Conservation (phyloP, 2,888 invertebrate species). For the Cephus nigrinus region DNA sequence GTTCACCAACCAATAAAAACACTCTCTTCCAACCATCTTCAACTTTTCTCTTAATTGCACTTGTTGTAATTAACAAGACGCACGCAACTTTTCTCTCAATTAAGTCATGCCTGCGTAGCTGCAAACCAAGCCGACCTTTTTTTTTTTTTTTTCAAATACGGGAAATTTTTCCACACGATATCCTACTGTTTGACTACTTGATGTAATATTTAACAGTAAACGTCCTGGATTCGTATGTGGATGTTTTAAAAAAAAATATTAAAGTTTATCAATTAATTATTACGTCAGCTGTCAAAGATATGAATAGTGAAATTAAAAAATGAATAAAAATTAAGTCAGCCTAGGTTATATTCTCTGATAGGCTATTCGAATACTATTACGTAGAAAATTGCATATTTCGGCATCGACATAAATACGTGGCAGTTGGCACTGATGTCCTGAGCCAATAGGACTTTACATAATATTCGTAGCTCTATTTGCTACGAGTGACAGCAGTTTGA, state of each 20-base stretch:
- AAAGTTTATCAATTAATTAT: not conserved
- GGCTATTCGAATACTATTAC: not conserved
- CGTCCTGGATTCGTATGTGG: not conserved
- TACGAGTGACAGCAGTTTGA: no score
- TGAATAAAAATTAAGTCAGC: not conserved
- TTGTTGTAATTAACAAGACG: not conserved
- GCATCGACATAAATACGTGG: constrained; percentile 26
- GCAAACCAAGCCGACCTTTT: not conserved
- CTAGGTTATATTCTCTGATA: not conserved
- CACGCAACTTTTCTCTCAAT: not conserved
- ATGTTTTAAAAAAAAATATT: not conserved
- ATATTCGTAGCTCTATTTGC: not conserved
- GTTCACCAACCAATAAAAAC: not conserved
- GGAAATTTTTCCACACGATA: not conserved
- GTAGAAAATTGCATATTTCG: constrained; percentile 23
- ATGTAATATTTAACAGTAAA: not conserved
- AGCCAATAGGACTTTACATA: constrained; percentile 3
- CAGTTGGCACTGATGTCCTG: constrained; percentile 26
- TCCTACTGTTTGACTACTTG: not conserved
- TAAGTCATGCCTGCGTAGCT: not conserved
- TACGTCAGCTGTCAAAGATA: not conserved
- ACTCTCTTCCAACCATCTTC: not conserved
- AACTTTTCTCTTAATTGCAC: not conserved
- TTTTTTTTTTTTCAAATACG: not conserved
- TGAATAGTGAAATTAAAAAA: not conserved